phyloP scores from a whole-genome alignment of 2,797 vertebrate species.

The Pangasius mekongensis region DNA sequence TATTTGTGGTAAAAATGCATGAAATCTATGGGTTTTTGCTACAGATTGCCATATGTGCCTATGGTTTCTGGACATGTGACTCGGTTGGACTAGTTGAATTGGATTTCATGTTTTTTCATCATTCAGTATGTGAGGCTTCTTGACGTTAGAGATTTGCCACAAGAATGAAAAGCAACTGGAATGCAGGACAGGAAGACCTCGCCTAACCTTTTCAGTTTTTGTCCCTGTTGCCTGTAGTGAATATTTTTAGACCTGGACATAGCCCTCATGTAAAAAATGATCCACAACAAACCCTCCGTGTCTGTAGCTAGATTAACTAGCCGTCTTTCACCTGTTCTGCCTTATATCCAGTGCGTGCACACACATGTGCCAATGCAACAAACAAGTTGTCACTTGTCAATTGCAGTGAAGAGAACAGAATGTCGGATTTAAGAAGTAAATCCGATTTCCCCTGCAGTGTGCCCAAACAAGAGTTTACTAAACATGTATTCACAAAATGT shows the following conservation, averaged over 20 bases:
- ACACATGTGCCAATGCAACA: neutral
- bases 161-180: neutral
- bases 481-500: neutral
- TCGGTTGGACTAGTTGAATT: neutral
- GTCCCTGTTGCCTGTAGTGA: neutral
- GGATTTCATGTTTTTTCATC: constrained; percentile 19
- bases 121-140: neutral
- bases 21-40: neutral
- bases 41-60: neutral
- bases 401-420: neutral
- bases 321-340: neutral
- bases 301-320: neutral
- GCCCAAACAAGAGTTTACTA: neutral
- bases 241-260: neutral
- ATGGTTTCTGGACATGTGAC: neutral
- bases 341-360: neutral
- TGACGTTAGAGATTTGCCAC: neutral
- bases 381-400: neutral
- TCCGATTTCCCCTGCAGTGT: neutral
- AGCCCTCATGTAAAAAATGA: neutral
- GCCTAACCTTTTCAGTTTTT: neutral
- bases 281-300: neutral
- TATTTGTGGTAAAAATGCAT: neutral
- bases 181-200: constrained; percentile 10
- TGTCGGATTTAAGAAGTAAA: neutral